These are phyloP conservation scores for Hycleus phaleratus DNA, from an alignment of 1,140 invertebrate genomes.

Conservation along the genomic window DNA sequence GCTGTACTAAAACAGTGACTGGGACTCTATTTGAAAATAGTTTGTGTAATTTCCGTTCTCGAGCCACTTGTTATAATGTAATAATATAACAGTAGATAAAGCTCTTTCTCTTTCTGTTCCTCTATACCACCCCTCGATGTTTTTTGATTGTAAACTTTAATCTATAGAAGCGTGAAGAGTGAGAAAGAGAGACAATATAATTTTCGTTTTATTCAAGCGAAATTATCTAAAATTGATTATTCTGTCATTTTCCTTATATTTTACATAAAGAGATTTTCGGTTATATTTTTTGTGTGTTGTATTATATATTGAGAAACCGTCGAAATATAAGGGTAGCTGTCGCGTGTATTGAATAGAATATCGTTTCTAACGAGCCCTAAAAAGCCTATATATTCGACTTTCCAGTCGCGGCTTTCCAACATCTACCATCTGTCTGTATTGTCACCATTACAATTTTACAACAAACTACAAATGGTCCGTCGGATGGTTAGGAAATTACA, in stretches of 20 bases:
- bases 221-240: too few relatives aligned
- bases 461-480: conserved; percentile 18
- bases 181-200: too few relatives aligned
- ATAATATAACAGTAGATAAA: conserved; percentile 35
- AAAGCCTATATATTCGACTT: conserved; percentile 12
- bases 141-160: too few relatives aligned
- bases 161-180: too few relatives aligned
- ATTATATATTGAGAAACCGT: background rate
- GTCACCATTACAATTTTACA: too few relatives aligned
- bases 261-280: too few relatives aligned
- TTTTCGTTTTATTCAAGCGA: too few relatives aligned
- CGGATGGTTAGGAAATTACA: conserved; percentile 40
- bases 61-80: conserved; percentile 38
- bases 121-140: too few relatives aligned
- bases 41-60: conserved; percentile 39
- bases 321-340: conserved; percentile 7
- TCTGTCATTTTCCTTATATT: too few relatives aligned
- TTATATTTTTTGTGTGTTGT: too few relatives aligned
- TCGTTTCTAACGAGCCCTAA: conserved; percentile 14
- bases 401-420: conserved; percentile 17
- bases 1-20: conserved; percentile 35
- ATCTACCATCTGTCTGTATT: conserved; percentile 15
- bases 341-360: conserved; percentile 30
- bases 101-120: conserved; percentile 1
- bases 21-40: conserved; percentile 38